Percentiles rank a stretch among this genome's conserved stretches.
Conservation (phyloP, 1,140 invertebrate species). For the Episyrphus balteatus region DNA sequence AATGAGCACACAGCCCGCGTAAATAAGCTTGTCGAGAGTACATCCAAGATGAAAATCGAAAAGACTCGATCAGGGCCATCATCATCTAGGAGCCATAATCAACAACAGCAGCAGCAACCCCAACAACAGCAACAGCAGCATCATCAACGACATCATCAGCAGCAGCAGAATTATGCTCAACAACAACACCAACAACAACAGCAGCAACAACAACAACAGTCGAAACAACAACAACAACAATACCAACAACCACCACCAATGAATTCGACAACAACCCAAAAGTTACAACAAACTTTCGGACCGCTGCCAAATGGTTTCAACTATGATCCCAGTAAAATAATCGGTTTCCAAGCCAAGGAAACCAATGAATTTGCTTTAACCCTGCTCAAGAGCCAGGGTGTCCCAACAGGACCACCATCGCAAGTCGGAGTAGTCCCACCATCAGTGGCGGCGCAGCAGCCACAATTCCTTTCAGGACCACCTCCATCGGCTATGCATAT, state of each 20-base stretch:
- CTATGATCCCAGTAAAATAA: constrained; percentile 44
- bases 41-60: constrained; percentile 6
- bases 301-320: constrained; percentile 37
- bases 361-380: constrained; percentile 48
- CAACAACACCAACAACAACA: constrained; percentile 8
- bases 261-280: background rate
- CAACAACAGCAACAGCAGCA: constrained; percentile 9
- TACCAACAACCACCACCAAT: background rate
- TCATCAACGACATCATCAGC: constrained; percentile 2
- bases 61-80: constrained; percentile 6
- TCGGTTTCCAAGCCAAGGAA: constrained; percentile 48
- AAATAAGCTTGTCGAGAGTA: constrained; percentile 9
- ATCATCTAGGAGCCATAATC: constrained; percentile 4
- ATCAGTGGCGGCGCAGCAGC: background rate
- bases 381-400: constrained; percentile 30
- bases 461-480: background rate
- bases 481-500: background rate
- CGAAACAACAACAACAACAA: background rate
- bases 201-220: constrained; percentile 3
- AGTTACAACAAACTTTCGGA: constrained; percentile 17
- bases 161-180: constrained; percentile 10
- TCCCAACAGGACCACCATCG: background rate
- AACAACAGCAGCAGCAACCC: constrained; percentile 11
- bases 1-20: constrained; percentile 2
- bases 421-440: background rate